These are phyloP conservation scores for Capitulum mitella DNA, from an alignment of 2,888 invertebrate species.

Conservation along the genomic window DNA sequence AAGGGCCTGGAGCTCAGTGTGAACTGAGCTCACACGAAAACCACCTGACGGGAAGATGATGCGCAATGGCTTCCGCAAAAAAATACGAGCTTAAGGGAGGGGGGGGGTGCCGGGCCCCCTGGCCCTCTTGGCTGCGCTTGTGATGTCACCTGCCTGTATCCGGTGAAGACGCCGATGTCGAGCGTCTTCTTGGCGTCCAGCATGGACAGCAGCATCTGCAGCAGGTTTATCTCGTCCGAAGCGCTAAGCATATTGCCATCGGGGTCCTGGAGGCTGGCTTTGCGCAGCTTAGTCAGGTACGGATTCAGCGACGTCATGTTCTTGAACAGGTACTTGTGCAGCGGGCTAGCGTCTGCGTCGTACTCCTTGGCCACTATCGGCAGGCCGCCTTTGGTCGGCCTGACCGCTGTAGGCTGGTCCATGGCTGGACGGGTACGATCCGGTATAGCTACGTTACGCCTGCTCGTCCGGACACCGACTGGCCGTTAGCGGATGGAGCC, in stretches of 20 bases:
- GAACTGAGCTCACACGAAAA: too few species aligned
- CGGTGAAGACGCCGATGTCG: background rate
- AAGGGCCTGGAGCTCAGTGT: too few species aligned
- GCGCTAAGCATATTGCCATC: background rate
- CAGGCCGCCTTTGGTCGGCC: background rate
- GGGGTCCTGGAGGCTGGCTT: background rate
- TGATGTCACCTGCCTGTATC: too few species aligned
- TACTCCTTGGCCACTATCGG: background rate
- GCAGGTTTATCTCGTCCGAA: conserved; percentile 7
- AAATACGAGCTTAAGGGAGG: too few species aligned
- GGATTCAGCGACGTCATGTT: background rate
- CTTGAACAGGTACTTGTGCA: background rate
- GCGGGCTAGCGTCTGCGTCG: background rate
- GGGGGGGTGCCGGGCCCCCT: too few species aligned
- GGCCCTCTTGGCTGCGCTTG: too few species aligned
- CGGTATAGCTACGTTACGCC: background rate
- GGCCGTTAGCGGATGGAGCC: background rate
- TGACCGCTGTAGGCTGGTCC: background rate
- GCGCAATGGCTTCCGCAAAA: too few species aligned
- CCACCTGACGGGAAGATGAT: too few species aligned
- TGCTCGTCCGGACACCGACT: background rate
- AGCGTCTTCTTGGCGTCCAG: background rate
- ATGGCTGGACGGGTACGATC: background rate
- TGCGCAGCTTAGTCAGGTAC: background rate
- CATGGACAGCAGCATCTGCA: background rate